Percentiles rank a stretch among this genome's conserved stretches.
These are phyloP conservation scores for Pagrus major DNA, from an alignment of 2,113 vertebrate species.

Conservation along the genomic window DNA sequence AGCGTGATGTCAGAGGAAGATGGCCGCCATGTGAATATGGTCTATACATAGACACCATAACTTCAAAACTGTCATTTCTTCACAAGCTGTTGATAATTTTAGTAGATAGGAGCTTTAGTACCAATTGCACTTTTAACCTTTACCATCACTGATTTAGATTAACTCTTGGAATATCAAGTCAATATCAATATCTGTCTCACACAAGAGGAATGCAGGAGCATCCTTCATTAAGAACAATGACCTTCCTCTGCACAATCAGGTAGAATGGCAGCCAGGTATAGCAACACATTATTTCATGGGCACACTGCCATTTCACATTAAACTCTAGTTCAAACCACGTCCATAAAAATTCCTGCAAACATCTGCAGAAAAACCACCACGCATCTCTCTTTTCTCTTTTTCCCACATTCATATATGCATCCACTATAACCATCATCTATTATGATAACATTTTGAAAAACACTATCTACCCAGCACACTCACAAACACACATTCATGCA, in stretches of 20 bases:
- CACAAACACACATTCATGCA: conserved; percentile 5
- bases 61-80: too few relatives aligned
- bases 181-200: background rate
- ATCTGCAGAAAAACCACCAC: background rate
- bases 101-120: too few relatives aligned
- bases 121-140: too few relatives aligned
- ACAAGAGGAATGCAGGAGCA: background rate
- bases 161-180: background rate
- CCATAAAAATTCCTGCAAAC: conserved; percentile 3
- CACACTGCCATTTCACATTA: conserved; percentile 10
- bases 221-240: background rate
- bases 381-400: background rate
- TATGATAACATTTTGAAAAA: conserved; percentile 44
- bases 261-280: background rate
- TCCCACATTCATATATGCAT: background rate
- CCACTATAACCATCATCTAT: background rate
- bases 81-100: too few relatives aligned
- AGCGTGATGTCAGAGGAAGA: too few relatives aligned
- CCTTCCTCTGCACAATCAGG: background rate
- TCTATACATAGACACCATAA: too few relatives aligned
- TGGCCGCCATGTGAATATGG: too few relatives aligned
- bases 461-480: background rate
- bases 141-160: background rate
- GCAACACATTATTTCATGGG: conserved; percentile 1
- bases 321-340: background rate